phyloP scores from a whole-genome alignment of 1,140 invertebrate species.

The Archegozetes longisetosus region DNA sequence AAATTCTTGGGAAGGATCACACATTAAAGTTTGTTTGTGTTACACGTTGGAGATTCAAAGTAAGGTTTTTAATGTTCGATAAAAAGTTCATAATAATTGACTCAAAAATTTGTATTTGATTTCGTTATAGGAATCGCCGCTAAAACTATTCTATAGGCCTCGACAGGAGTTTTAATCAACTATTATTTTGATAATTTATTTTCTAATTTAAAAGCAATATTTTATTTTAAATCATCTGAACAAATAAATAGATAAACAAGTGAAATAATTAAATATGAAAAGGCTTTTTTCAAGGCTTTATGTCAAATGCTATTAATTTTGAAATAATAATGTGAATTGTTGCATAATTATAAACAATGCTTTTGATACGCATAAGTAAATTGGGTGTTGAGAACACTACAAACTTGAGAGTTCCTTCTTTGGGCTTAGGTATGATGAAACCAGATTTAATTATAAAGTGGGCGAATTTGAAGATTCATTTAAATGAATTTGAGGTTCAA shows the following conservation, averaged over 20 bases:
- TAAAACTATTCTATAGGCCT: conserved; percentile 22
- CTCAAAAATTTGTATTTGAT: no score
- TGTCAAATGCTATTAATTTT: not conserved
- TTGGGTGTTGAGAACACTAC: no score
- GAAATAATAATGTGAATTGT: not conserved
- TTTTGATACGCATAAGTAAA: no score
- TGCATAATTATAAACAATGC: not conserved
- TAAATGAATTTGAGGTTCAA: no score
- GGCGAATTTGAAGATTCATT: no score
- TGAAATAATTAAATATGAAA: not conserved
- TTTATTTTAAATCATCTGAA: no score
- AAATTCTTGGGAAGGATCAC: conserved; percentile 94
- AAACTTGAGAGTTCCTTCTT: no score
- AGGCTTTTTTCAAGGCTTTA: not conserved
- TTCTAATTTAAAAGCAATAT: no score
- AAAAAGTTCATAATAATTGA: no score
- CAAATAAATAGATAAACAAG: not conserved
- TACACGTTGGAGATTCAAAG: conserved; percentile 88
- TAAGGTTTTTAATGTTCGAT: conserved; percentile 18
- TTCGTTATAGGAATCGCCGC: conserved; percentile 21
- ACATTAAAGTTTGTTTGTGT: conserved; percentile 97
- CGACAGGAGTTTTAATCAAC: not conserved
- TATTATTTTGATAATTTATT: not conserved
- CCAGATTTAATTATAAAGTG: no score
- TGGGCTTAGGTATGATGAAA: no score